Conservation (phyloP, 2,888 invertebrate species). For the Saturnia pavonia region DNA sequence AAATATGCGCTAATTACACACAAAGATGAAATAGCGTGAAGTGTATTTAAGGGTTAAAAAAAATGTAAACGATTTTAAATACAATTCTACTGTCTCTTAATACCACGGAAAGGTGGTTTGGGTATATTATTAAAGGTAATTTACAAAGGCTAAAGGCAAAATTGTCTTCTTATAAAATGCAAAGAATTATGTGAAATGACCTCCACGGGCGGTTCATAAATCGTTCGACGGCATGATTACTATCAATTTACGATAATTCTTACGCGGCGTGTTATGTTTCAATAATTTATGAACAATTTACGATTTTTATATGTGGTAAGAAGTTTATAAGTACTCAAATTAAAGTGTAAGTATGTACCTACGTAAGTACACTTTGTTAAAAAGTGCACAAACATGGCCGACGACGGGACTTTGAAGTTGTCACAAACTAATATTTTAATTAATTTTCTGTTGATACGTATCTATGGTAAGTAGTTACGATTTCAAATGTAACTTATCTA, state of each 20-base stretch:
- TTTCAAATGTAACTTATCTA: neutral
- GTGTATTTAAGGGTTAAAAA: constrained; percentile 21
- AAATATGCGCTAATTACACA: no score
- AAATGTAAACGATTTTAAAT: constrained; percentile 26
- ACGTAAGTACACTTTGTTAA: neutral
- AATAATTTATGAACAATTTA: constrained; percentile 8
- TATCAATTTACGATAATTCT: constrained; percentile 51
- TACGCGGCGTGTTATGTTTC: constrained; percentile 1
- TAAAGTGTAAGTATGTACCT: neutral
- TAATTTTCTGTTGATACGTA: neutral
- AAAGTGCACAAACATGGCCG: neutral
- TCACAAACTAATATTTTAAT: neutral
- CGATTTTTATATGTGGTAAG: neutral
- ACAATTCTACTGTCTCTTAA: neutral
- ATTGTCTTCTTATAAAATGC: constrained; percentile 48
- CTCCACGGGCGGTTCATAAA: constrained; percentile 47
- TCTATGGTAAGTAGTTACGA: neutral
- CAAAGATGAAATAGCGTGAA: no score
- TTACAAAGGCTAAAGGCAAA: constrained; percentile 42
- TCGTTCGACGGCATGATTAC: constrained; percentile 55
- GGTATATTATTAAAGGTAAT: constrained; percentile 50
- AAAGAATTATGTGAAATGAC: constrained; percentile 60
- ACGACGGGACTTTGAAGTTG: neutral
- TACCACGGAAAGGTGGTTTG: constrained; percentile 20
- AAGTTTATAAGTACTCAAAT: neutral